Evolutionary conservation across 2,888 invertebrate species (phyloP).

Genomic region (Poecilus cupreus): DNA sequence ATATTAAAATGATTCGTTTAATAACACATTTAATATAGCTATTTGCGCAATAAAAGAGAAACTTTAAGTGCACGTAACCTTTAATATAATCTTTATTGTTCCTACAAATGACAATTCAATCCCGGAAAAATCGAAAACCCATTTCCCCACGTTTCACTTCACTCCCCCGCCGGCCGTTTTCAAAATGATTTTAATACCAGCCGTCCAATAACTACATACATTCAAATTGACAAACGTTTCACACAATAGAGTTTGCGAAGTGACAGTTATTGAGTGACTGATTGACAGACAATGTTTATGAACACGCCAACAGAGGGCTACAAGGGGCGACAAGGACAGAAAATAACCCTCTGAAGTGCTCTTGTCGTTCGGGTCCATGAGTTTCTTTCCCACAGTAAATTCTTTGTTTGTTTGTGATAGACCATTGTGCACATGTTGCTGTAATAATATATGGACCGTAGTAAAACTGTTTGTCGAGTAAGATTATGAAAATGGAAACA

Average conservation of each 20-base stretch:
- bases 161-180: not conserved
- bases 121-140: too few species aligned
- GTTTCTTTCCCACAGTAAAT: constrained; percentile 41
- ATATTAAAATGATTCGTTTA: too few species aligned
- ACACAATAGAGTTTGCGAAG: constrained; percentile 41
- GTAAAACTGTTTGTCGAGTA: constrained; percentile 30
- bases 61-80: too few species aligned
- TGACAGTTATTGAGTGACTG: constrained; percentile 57
- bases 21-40: too few species aligned
- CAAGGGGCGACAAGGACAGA: constrained; percentile 11
- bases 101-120: too few species aligned
- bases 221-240: constrained; percentile 26
- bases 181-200: constrained; percentile 19
- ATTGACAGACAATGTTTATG: constrained; percentile 56
- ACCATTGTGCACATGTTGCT: constrained; percentile 40
- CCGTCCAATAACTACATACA: constrained; percentile 12
- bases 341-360: constrained; percentile 38
- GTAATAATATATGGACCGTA: constrained; percentile 20
- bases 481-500: not conserved
- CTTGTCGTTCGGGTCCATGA: constrained; percentile 1
- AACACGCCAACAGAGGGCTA: constrained; percentile 38
- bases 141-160: too few species aligned
- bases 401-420: constrained; percentile 48
- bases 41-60: too few species aligned
- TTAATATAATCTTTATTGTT: too few species aligned